Evolutionary conservation across 2,797 vertebrate species (phyloP), one percentile per base, ranked within the genome.

Genomic region (Vultur gryphus): DNA sequence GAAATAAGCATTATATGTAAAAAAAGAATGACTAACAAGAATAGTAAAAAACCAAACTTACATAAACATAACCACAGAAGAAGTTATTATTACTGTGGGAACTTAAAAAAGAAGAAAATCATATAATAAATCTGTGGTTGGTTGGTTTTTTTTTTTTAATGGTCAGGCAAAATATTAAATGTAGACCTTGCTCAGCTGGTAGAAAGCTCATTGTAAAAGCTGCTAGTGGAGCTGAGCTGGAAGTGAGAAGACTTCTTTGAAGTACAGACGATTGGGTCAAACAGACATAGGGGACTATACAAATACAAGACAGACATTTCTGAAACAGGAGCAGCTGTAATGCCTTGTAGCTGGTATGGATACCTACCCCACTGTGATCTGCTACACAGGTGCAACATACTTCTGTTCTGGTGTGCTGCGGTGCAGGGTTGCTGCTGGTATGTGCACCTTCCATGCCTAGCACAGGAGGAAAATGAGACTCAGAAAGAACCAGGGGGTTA

Each of bases 31-130:
- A 43, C 4, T 46, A 11, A 28, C 3, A 55, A 85, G 87, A 71
- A 9, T 6, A 43, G 10, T 24, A 48, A 71, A 58, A 52, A 33
- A 3, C 0, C 1, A 4, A 72, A 43, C 5, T 4, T 6, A 28
- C 24, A 77, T 2, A 51, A 7, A 57, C 11, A 35, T 39, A 70
- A 59, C 13, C 7, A 33, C 33, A 77, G 25, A 73, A 31, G 26
- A 64, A 41, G 14, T 31, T 46, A 44, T 51, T 73, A 65, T 57
- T 66, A 65, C 10, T 49, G 87, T 46, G 4, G 17, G 41, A 72
- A 89, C 35, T 51, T 72, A 37, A 48, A 57, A 33, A 62, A 29
- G 13, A 37, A 43, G 23, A 52, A 35, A 64, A 48, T 7, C 9
- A 43, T 19, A 14, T 59, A 41, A 25, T 37, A 31, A 49, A 5